Evolutionary conservation across 1,140 invertebrate species (phyloP).

Genomic region (Charaxes varanes): DNA sequence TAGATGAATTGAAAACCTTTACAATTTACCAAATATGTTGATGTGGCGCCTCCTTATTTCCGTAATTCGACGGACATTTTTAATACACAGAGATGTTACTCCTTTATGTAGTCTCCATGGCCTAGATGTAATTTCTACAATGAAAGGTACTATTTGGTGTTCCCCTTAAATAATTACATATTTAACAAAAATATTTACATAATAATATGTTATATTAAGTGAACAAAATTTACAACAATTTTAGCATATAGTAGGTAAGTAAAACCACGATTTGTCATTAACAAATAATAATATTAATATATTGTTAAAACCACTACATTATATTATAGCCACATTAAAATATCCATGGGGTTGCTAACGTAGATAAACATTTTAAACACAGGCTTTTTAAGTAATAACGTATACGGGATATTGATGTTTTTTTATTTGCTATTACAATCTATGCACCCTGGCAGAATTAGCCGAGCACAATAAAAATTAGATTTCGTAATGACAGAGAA

Average conservation of each 20-base stretch:
- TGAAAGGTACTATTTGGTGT: slow-evolving; percentile 62
- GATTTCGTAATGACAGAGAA: too few species aligned
- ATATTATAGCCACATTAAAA: slow-evolving; percentile 1
- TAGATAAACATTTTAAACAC: slow-evolving; percentile 19
- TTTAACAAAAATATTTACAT: slow-evolving; percentile 34
- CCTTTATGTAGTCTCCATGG: too few species aligned
- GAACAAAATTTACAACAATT: slow-evolving; percentile 37
- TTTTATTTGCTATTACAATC: too few species aligned
- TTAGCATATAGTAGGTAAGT: slow-evolving; percentile 19
- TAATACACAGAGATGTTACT: too few species aligned
- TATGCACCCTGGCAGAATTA: too few species aligned
- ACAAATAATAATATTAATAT: not conserved
- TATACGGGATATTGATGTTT: too few species aligned
- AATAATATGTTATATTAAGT: slow-evolving; percentile 21
- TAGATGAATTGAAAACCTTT: too few species aligned
- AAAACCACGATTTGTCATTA: too few species aligned
- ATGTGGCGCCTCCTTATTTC: too few species aligned
- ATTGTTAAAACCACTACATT: slow-evolving; percentile 4
- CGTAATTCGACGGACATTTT: too few species aligned
- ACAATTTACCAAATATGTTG: too few species aligned
- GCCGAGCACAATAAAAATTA: too few species aligned
- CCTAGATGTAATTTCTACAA: slow-evolving; percentile 21
- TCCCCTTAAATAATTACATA: slow-evolving; percentile 52
- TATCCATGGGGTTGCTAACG: slow-evolving; percentile 6
- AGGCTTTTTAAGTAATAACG: slow-evolving; percentile 31